Evolutionary conservation across 2,113 vertebrate genomes (phyloP).

Genomic region (Nibea coibor): DNA sequence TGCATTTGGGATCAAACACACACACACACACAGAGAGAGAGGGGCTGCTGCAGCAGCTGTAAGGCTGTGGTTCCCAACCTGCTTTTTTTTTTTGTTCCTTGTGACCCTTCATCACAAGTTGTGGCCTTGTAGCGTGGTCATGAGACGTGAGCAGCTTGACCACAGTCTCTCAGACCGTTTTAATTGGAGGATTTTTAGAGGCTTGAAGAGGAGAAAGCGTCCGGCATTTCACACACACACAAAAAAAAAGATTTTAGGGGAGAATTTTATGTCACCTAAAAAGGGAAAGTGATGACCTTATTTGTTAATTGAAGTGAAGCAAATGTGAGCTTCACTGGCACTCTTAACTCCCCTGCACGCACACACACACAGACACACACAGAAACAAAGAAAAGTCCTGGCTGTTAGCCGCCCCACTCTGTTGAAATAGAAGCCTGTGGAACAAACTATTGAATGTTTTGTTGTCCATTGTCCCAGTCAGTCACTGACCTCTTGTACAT

Average conservation of each 20-base stretch:
- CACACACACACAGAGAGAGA: not conserved
- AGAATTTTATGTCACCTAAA: not conserved
- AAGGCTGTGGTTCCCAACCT: not conserved
- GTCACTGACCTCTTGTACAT: constrained; percentile 56
- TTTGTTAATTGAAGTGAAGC: constrained; percentile 8
- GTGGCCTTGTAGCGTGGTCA: not conserved
- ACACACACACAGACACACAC: not conserved
- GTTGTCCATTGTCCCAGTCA: constrained; percentile 72
- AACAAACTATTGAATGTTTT: constrained; percentile 78
- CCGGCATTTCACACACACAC: not conserved
- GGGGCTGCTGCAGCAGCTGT: not conserved
- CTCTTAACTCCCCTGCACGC: not conserved
- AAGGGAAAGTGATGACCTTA: constrained; percentile 9
- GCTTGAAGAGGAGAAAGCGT: fast-evolving
- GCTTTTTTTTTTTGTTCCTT: not conserved
- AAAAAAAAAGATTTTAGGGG: not conserved
- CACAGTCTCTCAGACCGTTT: too few species aligned
- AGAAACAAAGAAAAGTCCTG: constrained; percentile 54
- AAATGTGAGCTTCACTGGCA: not conserved
- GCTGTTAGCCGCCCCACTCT: constrained; percentile 20
- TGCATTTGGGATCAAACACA: not conserved
- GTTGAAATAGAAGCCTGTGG: constrained; percentile 73
- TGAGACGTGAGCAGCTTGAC: not conserved
- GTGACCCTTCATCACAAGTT: not conserved
- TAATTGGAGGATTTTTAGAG: not conserved